Percentiles rank a stretch among this genome's conserved stretches.
Evolutionary conservation across 1,140 invertebrate genomes (phyloP).

Genomic region (Ceratina calcarata): DNA sequence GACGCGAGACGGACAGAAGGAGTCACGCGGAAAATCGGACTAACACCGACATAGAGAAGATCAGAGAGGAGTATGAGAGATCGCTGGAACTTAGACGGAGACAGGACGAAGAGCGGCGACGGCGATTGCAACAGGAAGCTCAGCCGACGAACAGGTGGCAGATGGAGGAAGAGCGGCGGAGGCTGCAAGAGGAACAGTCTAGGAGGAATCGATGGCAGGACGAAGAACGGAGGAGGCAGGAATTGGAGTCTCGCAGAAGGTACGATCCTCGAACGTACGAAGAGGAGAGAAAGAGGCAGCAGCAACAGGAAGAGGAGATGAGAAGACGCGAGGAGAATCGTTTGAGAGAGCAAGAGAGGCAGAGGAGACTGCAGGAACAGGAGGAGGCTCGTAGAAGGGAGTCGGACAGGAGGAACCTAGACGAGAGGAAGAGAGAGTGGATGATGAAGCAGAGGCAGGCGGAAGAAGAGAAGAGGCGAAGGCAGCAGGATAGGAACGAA

Average conservation of each 20-base stretch:
- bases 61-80: constrained; percentile 45
- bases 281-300: neutral
- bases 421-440: constrained; percentile 42
- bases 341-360: neutral
- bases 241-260: neutral
- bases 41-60: constrained; percentile 25
- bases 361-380: neutral
- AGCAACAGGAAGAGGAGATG: neutral
- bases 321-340: constrained; percentile 8
- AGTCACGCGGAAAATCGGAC: constrained; percentile 13
- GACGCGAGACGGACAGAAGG: constrained; percentile 20
- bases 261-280: neutral
- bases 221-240: constrained; percentile 1
- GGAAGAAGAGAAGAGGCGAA: constrained; percentile 31
- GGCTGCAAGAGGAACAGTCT: constrained; percentile 26
- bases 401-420: constrained; percentile 22
- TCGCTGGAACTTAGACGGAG: constrained; percentile 8
- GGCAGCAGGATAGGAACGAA: constrained; percentile 4
- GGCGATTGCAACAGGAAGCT: constrained; percentile 25
- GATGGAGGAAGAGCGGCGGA: constrained; percentile 29
- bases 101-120: constrained; percentile 26
- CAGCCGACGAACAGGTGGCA: constrained; percentile 9
- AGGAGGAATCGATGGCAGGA: neutral
- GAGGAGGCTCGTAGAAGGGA: constrained; percentile 15
- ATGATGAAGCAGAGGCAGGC: constrained; percentile 17